Evolutionary conservation across 23 tunicate species (phyloP).

Genomic region (Ascidia mentula): DNA sequence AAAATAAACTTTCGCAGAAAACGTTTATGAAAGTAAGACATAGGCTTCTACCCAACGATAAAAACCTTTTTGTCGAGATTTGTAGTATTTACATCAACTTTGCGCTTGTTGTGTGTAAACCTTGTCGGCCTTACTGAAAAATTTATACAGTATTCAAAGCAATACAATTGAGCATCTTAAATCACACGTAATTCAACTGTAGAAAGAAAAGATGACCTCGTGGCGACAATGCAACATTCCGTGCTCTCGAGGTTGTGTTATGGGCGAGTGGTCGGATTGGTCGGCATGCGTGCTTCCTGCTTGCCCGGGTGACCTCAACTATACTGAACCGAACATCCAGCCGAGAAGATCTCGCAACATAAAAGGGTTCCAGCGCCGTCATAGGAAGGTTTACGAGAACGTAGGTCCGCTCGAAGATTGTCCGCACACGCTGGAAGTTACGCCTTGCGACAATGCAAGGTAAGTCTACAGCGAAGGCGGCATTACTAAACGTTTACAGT

Average conservation of each 20-base stretch:
- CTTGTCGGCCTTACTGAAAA: too few species aligned
- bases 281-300: constrained; percentile 55
- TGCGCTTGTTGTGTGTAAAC: too few species aligned
- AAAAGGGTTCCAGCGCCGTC: constrained; percentile 37
- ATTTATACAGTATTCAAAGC: too few species aligned
- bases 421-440: constrained; percentile 45
- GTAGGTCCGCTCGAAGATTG: constrained; percentile 40
- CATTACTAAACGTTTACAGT: neutral
- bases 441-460: constrained; percentile 73
- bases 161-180: too few species aligned
- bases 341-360: neutral
- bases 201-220: neutral
- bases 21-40: too few species aligned
- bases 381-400: constrained; percentile 5
- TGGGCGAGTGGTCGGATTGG: constrained; percentile 85
- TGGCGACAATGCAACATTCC: constrained; percentile 67
- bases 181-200: too few species aligned
- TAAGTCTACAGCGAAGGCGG: neutral
- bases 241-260: constrained; percentile 42
- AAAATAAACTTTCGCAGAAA: too few species aligned
- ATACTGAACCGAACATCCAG: neutral
- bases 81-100: too few species aligned
- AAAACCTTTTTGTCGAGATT: too few species aligned
- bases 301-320: constrained; percentile 22
- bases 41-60: too few species aligned